Percentiles rank a stretch among this genome's conserved stretches.
phyloP scores from a whole-genome alignment of 2,888 invertebrate species.

The Amphipoea oculea region DNA sequence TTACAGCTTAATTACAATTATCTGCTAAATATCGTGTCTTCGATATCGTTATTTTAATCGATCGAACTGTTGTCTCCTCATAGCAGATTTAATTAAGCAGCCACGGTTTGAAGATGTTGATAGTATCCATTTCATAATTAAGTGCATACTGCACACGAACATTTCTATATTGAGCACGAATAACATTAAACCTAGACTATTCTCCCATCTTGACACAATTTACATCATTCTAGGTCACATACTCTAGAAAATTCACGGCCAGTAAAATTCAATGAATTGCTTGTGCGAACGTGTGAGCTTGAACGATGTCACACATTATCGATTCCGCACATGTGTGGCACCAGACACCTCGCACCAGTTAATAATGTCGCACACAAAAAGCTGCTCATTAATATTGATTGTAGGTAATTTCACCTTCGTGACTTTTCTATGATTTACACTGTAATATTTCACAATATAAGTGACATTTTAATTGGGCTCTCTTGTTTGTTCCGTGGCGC shows the following conservation, averaged over 20 bases:
- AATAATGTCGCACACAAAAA: conserved; percentile 60
- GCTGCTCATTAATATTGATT: conserved; percentile 64
- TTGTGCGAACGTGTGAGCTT: conserved; percentile 48
- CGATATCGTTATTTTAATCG: conserved; percentile 56
- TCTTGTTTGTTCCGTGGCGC: conserved; percentile 59
- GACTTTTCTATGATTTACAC: conserved; percentile 67
- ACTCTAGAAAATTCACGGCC: conserved; percentile 60
- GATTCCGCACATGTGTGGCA: conserved; percentile 53
- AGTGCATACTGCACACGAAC: conserved; percentile 35
- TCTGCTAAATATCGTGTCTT: conserved; percentile 54
- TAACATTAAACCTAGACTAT: conserved; percentile 35
- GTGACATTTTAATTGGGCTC: conserved; percentile 68
- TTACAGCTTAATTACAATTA: conserved; percentile 53
- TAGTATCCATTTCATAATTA: conserved; percentile 54
- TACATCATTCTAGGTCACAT: conserved; percentile 52
- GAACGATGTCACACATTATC: conserved; percentile 47
- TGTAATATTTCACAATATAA: conserved; percentile 67
- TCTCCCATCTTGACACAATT: conserved; percentile 50
- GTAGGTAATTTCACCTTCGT: conserved; percentile 66
- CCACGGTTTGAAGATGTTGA: conserved; percentile 39
- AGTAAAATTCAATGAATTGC: conserved; percentile 61
- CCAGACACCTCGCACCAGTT: conserved; percentile 42
- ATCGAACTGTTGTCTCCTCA: conserved; percentile 36
- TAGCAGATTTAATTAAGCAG: conserved; percentile 38
- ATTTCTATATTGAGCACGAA: conserved; percentile 41